phyloP scores from a whole-genome alignment of 2,888 invertebrate genomes.

The Dryomyza anilis region DNA sequence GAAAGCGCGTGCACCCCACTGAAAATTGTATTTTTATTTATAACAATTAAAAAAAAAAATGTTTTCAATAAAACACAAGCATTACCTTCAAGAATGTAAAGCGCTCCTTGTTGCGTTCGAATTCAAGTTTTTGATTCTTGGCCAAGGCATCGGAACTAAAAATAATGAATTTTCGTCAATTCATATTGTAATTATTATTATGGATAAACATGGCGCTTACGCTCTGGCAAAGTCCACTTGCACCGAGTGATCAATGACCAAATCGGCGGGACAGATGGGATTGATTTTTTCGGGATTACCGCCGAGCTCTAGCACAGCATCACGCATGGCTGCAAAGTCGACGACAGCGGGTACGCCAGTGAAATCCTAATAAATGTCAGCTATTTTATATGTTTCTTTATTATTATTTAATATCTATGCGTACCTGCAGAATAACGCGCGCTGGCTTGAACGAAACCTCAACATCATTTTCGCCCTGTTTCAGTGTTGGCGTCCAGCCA shows the following conservation, averaged over 20 bases:
- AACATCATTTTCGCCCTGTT: conserved; percentile 65
- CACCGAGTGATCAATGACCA: conserved; percentile 98
- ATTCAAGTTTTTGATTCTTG: conserved; percentile 94
- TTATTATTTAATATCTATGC: neutral
- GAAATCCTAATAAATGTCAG: conserved; percentile 73
- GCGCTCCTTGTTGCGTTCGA: conserved; percentile 92
- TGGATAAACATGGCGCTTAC: conserved; percentile 59
- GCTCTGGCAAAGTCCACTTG: conserved; percentile 90
- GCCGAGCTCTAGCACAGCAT: conserved; percentile 84
- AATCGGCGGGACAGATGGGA: conserved; percentile 95
- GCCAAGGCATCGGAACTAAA: conserved; percentile 82
- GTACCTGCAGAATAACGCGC: conserved; percentile 91
- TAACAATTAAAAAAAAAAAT: neutral
- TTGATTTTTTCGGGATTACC: conserved; percentile 94
- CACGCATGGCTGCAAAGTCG: conserved; percentile 98
- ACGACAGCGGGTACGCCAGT: conserved; percentile 99
- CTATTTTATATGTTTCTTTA: neutral
- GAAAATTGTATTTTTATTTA: no score
- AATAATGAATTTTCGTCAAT: neutral
- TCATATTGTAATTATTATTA: neutral
- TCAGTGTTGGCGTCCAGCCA: conserved; percentile 73
- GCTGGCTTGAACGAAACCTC: conserved; percentile 97
- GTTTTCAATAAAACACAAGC: neutral
- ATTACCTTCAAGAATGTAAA: conserved; percentile 94
- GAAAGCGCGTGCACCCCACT: conserved; percentile 97